Percentiles rank a stretch among this genome's conserved stretches.
phyloP scores from a whole-genome alignment of 1,140 invertebrate species.

The Dendrolimus kikuchii region DNA sequence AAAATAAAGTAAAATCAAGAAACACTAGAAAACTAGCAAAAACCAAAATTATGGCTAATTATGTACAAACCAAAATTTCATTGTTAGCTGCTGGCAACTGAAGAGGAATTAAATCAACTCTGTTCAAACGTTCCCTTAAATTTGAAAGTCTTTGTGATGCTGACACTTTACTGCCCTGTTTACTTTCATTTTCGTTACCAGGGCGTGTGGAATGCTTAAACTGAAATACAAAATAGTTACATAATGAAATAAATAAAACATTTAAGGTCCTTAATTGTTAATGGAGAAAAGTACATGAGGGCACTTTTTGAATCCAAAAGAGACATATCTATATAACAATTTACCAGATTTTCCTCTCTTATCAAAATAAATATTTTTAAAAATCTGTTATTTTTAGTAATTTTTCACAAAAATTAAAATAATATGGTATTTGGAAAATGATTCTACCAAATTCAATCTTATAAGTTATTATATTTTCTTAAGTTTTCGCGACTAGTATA shows the following conservation, averaged over 20 bases:
- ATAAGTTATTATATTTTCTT: too few species aligned
- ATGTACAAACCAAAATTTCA: constrained; percentile 35
- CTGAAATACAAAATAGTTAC: constrained; percentile 23
- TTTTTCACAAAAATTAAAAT: too few species aligned
- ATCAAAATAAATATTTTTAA: too few species aligned
- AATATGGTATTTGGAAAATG: too few species aligned
- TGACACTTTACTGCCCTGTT: constrained; percentile 39
- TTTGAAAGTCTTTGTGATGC: constrained; percentile 58
- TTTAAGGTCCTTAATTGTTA: too few species aligned
- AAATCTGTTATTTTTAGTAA: too few species aligned
- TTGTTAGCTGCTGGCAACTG: constrained; percentile 48
- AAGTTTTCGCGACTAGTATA: too few species aligned
- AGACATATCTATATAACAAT: too few species aligned
- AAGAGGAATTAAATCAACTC: constrained; percentile 55
- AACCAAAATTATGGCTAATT: not conserved
- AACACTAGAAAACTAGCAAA: not conserved
- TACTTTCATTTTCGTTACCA: constrained; percentile 42
- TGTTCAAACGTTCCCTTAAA: constrained; percentile 50
- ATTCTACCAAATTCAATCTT: too few species aligned
- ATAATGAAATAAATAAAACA: constrained; percentile 3
- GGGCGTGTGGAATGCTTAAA: constrained; percentile 45
- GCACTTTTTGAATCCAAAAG: too few species aligned
- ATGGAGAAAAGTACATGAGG: too few species aligned
- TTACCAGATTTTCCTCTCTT: too few species aligned
- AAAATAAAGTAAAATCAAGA: constrained; percentile 7